These are phyloP conservation scores for Paralvinella palmiformis DNA, from an alignment of 1,140 invertebrate species.

Conservation along the genomic window DNA sequence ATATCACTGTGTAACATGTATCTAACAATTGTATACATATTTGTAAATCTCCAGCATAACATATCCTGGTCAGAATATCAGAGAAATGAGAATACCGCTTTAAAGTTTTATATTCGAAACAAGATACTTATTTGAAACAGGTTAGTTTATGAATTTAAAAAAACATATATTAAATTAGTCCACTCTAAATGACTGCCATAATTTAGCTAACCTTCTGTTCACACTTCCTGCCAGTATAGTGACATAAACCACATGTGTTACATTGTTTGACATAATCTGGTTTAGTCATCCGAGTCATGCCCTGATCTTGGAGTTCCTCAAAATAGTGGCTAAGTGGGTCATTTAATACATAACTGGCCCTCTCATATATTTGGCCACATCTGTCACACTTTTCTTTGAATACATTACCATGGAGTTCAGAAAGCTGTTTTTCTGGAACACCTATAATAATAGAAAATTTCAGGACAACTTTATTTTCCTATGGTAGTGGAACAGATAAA, in stretches of 20 bases:
- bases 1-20: too few relatives aligned
- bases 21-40: too few relatives aligned
- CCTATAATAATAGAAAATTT: conserved; percentile 40
- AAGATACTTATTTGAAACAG: not conserved
- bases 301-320: conserved; percentile 7
- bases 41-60: too few relatives aligned
- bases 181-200: not conserved
- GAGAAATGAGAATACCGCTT: not conserved
- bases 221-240: conserved; percentile 36
- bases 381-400: conserved; percentile 78
- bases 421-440: conserved; percentile 67
- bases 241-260: conserved; percentile 30
- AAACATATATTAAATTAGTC: not conserved
- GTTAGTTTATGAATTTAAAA: not conserved
- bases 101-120: not conserved
- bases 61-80: not conserved
- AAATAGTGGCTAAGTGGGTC: not conserved
- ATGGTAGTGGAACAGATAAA: not conserved
- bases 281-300: conserved; percentile 26
- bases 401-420: conserved; percentile 69
- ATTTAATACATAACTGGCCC: not conserved
- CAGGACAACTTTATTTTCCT: not conserved
- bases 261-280: conserved; percentile 29
- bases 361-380: conserved; percentile 57
- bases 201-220: conserved; percentile 24